Evolutionary conservation across 2,888 invertebrate species (phyloP), one percentile per base, ranked within the genome.

Genomic region (Cephus pygmeus): DNA sequence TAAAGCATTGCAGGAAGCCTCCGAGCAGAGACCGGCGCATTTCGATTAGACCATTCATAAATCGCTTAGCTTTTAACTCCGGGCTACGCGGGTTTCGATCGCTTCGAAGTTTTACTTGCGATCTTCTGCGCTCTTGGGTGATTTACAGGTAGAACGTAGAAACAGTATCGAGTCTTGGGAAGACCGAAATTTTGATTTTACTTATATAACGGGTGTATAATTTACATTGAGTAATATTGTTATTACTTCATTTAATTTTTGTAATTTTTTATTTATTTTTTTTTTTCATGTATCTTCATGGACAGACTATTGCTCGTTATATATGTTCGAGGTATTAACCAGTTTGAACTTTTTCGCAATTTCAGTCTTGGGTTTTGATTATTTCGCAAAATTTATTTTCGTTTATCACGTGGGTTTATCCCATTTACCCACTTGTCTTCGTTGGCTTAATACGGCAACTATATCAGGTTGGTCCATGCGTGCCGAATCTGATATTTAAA

Each of bases 31-130:
- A 79, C 76, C 77, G 80, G 68, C 79, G 71, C 69, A 69, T 77
- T 78, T 81, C 71, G 75, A 77, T 81, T 79, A 71, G 79, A 79
- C 80, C 83, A 83, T 85, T 85, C 82, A 85, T 84, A 85, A 86
- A 82, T 83, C 79, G 74, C 71, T 31, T 31, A 71, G 71, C 71
- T 31, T 71, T 71, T 34, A 68, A 77, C 78, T 76, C 34, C 56
- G 40, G 77, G 69, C 77, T 56, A 71, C 34, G 31, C 33, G n/a
- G 31, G 56, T 23, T 56, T 56, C 6, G 56, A 56, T 15, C 40
- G 40, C 15, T 23, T 1, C 23, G 23, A 23, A 56, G 9, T 23
- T 56, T 56, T 56, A 56, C 56, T 56, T 9, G 56, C 2, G 56
- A 56, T 56, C 56, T 23, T 56, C 23, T 2, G 9, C 2, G 56